Conservation (phyloP, 1,140 invertebrate species). For the Teleopsis dalmanni region DNA sequence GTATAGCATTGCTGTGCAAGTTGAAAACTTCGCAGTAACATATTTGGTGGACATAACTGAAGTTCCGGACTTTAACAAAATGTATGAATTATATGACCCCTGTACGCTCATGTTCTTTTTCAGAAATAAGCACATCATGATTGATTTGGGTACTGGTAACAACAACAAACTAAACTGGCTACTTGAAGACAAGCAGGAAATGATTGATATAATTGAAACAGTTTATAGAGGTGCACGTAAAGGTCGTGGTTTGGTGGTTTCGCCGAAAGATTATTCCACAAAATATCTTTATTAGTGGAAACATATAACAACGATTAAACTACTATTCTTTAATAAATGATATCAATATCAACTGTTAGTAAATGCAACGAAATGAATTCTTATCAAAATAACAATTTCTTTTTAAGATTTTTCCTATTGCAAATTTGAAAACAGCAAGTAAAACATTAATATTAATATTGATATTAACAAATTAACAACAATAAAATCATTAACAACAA, state of each 20-base stretch:
- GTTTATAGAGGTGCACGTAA: slow-evolving; percentile 98
- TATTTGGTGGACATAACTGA: slow-evolving; percentile 97
- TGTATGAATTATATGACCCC: slow-evolving; percentile 99
- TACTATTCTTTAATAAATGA: too few species aligned
- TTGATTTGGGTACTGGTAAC: slow-evolving; percentile 98
- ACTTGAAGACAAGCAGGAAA: slow-evolving; percentile 97
- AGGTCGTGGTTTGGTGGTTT: slow-evolving; percentile 97
- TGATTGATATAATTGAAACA: slow-evolving; percentile 99
- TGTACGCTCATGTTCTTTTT: slow-evolving; percentile 99
- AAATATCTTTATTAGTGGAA: slow-evolving; percentile 95
- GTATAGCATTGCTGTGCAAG: slow-evolving; percentile 97
- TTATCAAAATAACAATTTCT: too few species aligned
- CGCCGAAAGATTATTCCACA: slow-evolving; percentile 99
- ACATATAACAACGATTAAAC: too few species aligned
- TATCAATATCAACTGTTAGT: too few species aligned
- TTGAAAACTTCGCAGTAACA: slow-evolving; percentile 96
- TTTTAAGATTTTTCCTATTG: too few species aligned
- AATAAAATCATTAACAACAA: too few species aligned
- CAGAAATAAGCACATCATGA: slow-evolving; percentile 99
- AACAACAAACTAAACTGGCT: slow-evolving; percentile 99
- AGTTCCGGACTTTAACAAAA: slow-evolving; percentile 99
- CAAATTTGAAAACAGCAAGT: too few species aligned
- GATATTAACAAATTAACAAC: too few species aligned
- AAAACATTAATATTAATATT: too few species aligned
- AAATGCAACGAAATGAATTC: too few species aligned